Conservation (phyloP, 2,888 invertebrate species). For the Dynastes hyllus region DNA sequence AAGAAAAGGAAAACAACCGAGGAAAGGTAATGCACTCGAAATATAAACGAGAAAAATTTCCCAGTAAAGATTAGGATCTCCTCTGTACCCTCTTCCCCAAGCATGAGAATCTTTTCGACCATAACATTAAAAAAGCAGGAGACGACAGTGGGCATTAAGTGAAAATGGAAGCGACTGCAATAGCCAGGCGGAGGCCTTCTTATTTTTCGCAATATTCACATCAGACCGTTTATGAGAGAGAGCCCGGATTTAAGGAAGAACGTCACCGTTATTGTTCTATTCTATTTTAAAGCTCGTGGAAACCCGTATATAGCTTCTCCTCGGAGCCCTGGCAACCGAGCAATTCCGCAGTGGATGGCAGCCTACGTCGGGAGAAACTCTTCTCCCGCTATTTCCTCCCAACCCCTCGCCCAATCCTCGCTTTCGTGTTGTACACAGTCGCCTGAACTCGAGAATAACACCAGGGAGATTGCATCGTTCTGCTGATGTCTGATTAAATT, state of each 20-base stretch:
- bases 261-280: constrained; percentile 60
- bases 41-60: constrained; percentile 34
- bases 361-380: constrained; percentile 49
- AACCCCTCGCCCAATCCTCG: no score
- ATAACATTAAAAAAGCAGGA: constrained; percentile 21
- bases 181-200: constrained; percentile 45
- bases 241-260: constrained; percentile 52
- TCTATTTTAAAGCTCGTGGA: constrained; percentile 61
- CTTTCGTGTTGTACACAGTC: no score
- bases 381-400: constrained; percentile 39
- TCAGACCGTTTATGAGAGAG: constrained; percentile 46
- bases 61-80: constrained; percentile 27
- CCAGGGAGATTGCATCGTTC: constrained; percentile 66
- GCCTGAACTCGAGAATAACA: constrained; percentile 60
- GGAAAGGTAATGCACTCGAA: constrained; percentile 4
- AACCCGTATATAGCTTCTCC: constrained; percentile 57
- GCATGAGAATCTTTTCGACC: not conserved
- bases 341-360: constrained; percentile 39
- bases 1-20: not conserved
- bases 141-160: constrained; percentile 45
- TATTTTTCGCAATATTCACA: constrained; percentile 58
- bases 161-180: constrained; percentile 42
- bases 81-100: not conserved
- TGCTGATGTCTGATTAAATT: constrained; percentile 67
- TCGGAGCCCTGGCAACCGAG: constrained; percentile 60